A percentile compares a stretch with the other conserved stretches of the same genome.
phyloP scores from a whole-genome alignment of 2,113 vertebrate species.

The Thalassoma bifasciatum region DNA sequence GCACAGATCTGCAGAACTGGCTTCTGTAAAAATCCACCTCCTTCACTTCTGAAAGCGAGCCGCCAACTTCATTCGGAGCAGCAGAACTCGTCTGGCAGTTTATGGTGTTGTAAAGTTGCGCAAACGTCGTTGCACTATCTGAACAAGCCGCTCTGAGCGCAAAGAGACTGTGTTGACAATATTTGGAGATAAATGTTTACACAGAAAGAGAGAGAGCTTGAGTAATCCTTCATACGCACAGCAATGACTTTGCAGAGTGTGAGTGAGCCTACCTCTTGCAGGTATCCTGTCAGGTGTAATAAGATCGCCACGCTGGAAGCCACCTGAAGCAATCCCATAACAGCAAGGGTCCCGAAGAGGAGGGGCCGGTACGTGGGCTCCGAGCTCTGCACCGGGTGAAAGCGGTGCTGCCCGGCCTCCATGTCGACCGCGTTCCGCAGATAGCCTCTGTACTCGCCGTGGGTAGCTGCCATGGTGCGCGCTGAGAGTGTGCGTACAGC shows the following conservation, averaged over 20 bases:
- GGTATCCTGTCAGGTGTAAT: constrained; percentile 93
- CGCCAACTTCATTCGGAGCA: neutral
- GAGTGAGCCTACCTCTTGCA: constrained; percentile 81
- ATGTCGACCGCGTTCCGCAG: constrained; percentile 79
- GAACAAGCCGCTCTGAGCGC: neutral
- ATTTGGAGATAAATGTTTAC: constrained; percentile 22
- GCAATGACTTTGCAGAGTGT: neutral
- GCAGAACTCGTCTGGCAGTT: constrained; percentile 7
- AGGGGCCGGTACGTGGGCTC: constrained; percentile 83
- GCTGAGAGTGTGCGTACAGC: constrained; percentile 32
- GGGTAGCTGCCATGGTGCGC: constrained; percentile 83
- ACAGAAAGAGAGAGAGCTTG: neutral
- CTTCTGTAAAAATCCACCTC: neutral
- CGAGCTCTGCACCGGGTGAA: constrained; percentile 73
- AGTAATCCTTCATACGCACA: neutral
- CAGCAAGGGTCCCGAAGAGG: constrained; percentile 86
- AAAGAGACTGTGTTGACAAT: neutral
- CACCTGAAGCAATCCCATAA: constrained; percentile 93
- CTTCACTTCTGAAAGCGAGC: constrained; percentile 2
- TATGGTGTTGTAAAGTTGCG: constrained; percentile 47
- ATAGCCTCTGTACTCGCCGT: constrained; percentile 82
- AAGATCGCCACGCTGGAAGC: constrained; percentile 94
- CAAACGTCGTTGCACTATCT: constrained; percentile 7
- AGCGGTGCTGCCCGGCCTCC: constrained; percentile 79
- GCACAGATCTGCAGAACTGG: neutral